Evolutionary conservation across 2,797 vertebrate genomes (phyloP).

Genomic region (Hyperoplus immaculatus): DNA sequence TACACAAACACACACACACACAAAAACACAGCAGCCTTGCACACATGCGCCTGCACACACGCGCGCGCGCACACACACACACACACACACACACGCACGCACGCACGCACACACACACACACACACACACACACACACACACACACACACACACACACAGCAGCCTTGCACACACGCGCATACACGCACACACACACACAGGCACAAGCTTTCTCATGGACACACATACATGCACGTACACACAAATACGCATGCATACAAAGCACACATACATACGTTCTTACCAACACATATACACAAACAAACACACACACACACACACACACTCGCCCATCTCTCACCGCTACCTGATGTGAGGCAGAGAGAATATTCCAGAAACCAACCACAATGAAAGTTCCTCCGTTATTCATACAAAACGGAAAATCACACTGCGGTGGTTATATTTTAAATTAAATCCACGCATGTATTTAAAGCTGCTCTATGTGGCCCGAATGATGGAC

Average conservation of each 20-base stretch:
- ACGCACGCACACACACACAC: conserved; percentile 45
- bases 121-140: conserved; percentile 10
- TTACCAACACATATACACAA: conserved; percentile 11
- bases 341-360: conserved; percentile 80
- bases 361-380: conserved; percentile 81
- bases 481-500: conserved; percentile 41
- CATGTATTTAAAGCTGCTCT: conserved; percentile 50
- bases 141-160: neutral
- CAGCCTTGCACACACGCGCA: conserved; percentile 6
- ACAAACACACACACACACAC: conserved; percentile 17
- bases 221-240: conserved; percentile 31
- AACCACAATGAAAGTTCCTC: conserved; percentile 78
- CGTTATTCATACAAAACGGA: conserved; percentile 59
- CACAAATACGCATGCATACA: conserved; percentile 54
- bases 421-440: conserved; percentile 35
- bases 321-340: conserved; percentile 62
- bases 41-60: conserved; percentile 67
- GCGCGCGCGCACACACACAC: conserved; percentile 33
- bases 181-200: conserved; percentile 32
- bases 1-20: conserved; percentile 12
- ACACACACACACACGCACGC: conserved; percentile 53
- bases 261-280: conserved; percentile 23
- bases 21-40: conserved; percentile 64
- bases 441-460: conserved; percentile 61
- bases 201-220: conserved; percentile 46